A percentile compares a stretch with the other conserved stretches of the same genome.
phyloP scores from a whole-genome alignment of 2,113 vertebrate genomes.

The human (Homo sapiens) region GRCh38 chr2:69512001-69512500 shows the following conservation, averaged over 20 bases:
- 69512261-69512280: neutral
- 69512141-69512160: neutral
- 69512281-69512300: neutral
- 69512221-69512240: neutral
- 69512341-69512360: neutral
- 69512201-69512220: neutral
- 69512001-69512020: neutral
- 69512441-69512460: neutral
- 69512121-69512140: neutral
- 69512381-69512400: neutral
- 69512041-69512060: neutral
- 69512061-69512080: neutral
- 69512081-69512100: neutral
- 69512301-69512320: neutral
- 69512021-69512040: neutral
- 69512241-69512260: neutral
- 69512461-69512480: neutral
- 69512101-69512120: neutral
- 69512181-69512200: neutral
- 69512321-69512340: slow-evolving; percentile 1
- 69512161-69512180: neutral
- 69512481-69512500: neutral
- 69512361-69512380: neutral
- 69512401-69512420: neutral
- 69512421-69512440: neutral